Evolutionary conservation across 2,888 invertebrate genomes (phyloP).

Genomic region (Oxycera nigricornis): DNA sequence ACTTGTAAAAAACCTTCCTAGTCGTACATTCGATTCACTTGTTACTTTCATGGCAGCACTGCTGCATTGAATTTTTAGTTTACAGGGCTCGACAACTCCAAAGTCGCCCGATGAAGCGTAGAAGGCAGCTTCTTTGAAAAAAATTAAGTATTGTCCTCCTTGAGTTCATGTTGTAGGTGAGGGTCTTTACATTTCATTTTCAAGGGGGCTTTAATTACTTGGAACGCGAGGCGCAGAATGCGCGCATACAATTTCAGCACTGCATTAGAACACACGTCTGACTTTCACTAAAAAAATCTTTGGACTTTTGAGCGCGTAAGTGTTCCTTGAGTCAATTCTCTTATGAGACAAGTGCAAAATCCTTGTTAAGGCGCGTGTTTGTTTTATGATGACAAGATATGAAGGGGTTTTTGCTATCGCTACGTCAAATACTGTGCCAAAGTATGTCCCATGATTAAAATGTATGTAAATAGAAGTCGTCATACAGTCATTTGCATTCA

Average conservation of each 20-base stretch:
- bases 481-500: neutral
- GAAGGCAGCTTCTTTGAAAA: no score
- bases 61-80: no score
- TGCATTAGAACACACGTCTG: neutral
- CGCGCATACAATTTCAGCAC: neutral
- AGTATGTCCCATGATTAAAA: slow-evolving; percentile 5
- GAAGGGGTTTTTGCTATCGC: slow-evolving; percentile 22
- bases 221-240: neutral
- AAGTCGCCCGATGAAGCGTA: no score
- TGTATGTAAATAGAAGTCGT: neutral
- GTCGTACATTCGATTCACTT: no score
- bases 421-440: slow-evolving; percentile 17
- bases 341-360: slow-evolving; percentile 26
- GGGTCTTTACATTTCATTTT: neutral
- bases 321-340: slow-evolving; percentile 13
- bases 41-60: no score
- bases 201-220: neutral
- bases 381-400: slow-evolving; percentile 29
- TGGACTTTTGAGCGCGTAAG: neutral
- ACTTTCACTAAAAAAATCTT: neutral
- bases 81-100: no score
- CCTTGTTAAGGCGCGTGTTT: slow-evolving; percentile 29
- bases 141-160: no score
- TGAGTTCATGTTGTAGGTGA: no score
- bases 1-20: no score